phyloP scores from a whole-genome alignment of 2,888 invertebrate genomes.

The Parnassius glacialis region DNA sequence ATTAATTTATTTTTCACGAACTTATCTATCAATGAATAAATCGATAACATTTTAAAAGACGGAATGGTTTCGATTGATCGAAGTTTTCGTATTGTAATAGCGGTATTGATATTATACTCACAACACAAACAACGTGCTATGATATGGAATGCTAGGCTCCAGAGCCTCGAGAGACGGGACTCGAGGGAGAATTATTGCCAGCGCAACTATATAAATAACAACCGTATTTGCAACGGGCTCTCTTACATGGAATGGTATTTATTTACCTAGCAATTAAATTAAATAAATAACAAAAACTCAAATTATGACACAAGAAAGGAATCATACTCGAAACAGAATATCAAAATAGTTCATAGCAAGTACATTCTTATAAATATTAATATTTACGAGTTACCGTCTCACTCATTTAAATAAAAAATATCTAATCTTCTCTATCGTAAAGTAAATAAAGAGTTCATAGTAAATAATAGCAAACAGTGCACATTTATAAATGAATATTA shows the following conservation, averaged over 20 bases:
- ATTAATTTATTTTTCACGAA: conserved; percentile 79
- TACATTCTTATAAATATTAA: conserved; percentile 75
- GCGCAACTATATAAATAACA: conserved; percentile 39
- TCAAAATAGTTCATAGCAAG: conserved; percentile 70
- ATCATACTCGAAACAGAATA: conserved; percentile 72
- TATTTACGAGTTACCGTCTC: conserved; percentile 69
- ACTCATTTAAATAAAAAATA: conserved; percentile 76
- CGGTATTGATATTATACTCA: conserved; percentile 11
- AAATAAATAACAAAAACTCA: conserved; percentile 75
- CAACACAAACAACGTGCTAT: conserved; percentile 13
- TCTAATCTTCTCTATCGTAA: conserved; percentile 76
- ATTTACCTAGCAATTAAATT: conserved; percentile 66
- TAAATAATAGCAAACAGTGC: conserved; percentile 71
- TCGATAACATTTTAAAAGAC: conserved; percentile 71
- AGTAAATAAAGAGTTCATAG: conserved; percentile 70
- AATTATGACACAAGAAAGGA: conserved; percentile 72
- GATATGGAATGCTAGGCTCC: conserved; percentile 2
- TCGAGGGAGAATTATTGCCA: conserved; percentile 35
- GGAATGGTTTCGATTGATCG: conserved; percentile 61
- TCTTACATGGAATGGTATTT: conserved; percentile 43
- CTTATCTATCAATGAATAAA: conserved; percentile 76
- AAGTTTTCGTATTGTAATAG: conserved; percentile 42
- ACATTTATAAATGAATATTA: conserved; percentile 35
- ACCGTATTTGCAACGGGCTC: conserved; percentile 29
- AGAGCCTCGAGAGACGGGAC: conserved; percentile 17